Conservation (phyloP, 2,888 invertebrate genomes). For the Amphipoea lucens region DNA sequence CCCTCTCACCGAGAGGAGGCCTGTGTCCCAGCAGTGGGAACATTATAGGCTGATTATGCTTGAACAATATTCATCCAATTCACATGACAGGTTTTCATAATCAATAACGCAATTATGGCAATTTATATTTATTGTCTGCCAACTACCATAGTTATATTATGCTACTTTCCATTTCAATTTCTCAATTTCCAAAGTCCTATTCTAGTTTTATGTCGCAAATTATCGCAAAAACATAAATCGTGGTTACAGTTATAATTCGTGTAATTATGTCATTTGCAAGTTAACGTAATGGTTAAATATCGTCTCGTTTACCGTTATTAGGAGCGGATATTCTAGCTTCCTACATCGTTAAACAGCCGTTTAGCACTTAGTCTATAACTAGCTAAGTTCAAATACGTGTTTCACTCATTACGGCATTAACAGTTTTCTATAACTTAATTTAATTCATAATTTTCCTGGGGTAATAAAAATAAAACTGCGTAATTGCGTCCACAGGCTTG, state of each 20-base stretch:
- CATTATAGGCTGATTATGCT: not conserved
- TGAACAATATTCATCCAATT: not conserved
- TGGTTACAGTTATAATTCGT: conserved; percentile 33
- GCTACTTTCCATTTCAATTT: conserved; percentile 7
- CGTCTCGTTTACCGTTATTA: conserved; percentile 54
- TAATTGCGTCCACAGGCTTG: not conserved
- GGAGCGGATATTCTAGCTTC: conserved; percentile 56
- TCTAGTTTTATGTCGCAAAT: not conserved
- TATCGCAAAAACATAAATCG: conserved; percentile 39
- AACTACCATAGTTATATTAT: not conserved
- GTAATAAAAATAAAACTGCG: not conserved
- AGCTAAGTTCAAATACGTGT: conserved; percentile 58
- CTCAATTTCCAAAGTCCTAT: not conserved
- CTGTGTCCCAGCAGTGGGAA: not conserved
- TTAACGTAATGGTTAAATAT: conserved; percentile 54
- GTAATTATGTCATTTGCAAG: conserved; percentile 56
- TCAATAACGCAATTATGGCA: not conserved
- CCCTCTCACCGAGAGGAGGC: not conserved
- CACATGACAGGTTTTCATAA: not conserved
- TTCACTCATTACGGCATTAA: conserved; percentile 33
- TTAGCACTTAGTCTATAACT: conserved; percentile 49
- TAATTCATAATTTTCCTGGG: conserved; percentile 35
- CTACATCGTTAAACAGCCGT: conserved; percentile 54
- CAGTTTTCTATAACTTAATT: conserved; percentile 45
- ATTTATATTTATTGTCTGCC: not conserved